Evolutionary conservation across 2,888 invertebrate genomes (phyloP).

Genomic region (Patella caerulea): DNA sequence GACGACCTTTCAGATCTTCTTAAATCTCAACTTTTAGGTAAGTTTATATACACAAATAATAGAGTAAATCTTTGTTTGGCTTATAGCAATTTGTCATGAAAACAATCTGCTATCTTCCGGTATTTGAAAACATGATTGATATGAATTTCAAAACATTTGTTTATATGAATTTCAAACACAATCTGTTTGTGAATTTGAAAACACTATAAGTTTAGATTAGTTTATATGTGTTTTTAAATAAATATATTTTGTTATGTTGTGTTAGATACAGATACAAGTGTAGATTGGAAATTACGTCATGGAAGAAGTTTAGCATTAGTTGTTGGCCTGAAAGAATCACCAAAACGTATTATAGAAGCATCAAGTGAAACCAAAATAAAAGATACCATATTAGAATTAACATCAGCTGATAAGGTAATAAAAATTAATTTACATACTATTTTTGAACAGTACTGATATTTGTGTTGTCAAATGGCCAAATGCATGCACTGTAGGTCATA

Average conservation of each 20-base stretch:
- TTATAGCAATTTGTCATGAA: too few species aligned
- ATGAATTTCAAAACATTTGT: not conserved
- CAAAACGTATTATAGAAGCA: constrained; percentile 78
- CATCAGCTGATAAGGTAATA: constrained; percentile 80
- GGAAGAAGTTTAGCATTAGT: constrained; percentile 88
- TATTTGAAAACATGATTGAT: not conserved
- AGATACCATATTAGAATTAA: constrained; percentile 79
- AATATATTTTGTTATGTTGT: constrained; percentile 15
- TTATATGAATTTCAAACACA: not conserved
- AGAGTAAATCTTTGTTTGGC: too few species aligned
- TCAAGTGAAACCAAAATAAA: constrained; percentile 81
- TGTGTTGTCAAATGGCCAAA: too few species aligned
- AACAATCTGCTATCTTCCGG: too few species aligned
- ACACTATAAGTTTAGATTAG: too few species aligned
- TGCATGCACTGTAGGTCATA: too few species aligned
- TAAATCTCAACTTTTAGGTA: constrained; percentile 82
- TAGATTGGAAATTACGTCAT: constrained; percentile 83
- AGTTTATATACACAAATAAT: constrained; percentile 51
- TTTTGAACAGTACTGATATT: too few species aligned
- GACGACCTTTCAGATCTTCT: constrained; percentile 83
- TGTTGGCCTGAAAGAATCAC: constrained; percentile 89
- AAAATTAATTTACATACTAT: too few species aligned
- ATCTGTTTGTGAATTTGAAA: too few species aligned
- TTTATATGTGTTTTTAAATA: not conserved
- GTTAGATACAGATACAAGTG: constrained; percentile 50